Evolutionary conservation across 2,888 invertebrate genomes (phyloP).

Genomic region (Tricholauxania praeusta): DNA sequence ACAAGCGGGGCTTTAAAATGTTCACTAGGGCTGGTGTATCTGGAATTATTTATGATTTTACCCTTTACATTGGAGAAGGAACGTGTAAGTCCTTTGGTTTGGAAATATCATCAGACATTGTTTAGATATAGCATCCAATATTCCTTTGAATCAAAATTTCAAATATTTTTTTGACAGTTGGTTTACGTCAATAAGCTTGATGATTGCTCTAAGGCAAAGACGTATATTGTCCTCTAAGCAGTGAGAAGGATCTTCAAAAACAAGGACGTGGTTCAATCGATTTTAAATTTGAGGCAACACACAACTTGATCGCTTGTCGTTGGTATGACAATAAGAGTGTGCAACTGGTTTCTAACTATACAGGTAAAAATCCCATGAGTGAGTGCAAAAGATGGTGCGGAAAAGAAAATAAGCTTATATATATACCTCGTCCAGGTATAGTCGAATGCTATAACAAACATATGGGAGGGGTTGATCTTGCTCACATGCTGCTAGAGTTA

Average conservation of each 20-base stretch:
- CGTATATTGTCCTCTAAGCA: too few species aligned
- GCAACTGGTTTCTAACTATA: conserved; percentile 44
- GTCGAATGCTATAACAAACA: conserved; percentile 39
- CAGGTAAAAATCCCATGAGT: conserved; percentile 40
- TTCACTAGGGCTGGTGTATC: conserved; percentile 41
- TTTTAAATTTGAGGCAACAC: conserved; percentile 42
- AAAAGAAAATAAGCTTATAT: conserved; percentile 41
- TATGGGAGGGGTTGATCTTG: conserved; percentile 45
- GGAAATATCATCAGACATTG: conserved; percentile 28
- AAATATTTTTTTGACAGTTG: not conserved
- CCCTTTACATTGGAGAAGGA: conserved; percentile 31
- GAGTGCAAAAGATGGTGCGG: conserved; percentile 45
- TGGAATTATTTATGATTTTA: conserved; percentile 39
- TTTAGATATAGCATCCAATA: conserved; percentile 30
- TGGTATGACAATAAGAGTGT: conserved; percentile 46
- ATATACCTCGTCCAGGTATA: conserved; percentile 40
- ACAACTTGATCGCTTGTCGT: conserved; percentile 44
- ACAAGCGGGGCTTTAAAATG: conserved; percentile 43
- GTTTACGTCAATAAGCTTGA: too few species aligned
- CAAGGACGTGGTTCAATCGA: conserved; percentile 43
- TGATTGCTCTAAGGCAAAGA: too few species aligned
- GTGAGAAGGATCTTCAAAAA: conserved; percentile 31
- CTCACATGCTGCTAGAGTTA: conserved; percentile 43
- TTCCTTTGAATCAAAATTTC: conserved; percentile 28
- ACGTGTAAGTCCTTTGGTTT: conserved; percentile 19